Evolutionary conservation across 92 coral and sea anemone genomes (phyloP).

Genomic region (Nematostella vectensis): DNA sequence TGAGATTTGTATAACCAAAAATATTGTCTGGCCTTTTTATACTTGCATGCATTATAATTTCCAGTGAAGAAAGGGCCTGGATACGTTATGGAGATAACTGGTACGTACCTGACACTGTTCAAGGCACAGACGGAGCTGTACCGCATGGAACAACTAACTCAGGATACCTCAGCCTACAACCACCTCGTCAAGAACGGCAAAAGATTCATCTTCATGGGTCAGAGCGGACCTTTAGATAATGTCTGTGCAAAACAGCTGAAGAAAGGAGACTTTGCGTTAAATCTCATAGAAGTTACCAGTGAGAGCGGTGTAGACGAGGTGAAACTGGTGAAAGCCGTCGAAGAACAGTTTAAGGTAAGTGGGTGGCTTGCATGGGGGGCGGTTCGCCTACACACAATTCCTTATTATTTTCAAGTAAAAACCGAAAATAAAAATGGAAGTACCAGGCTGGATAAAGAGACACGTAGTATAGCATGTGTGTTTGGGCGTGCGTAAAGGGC

Average conservation of each 20-base stretch:
- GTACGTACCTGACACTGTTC: constrained; percentile 54
- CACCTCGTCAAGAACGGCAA: constrained; percentile 54
- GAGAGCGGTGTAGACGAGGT: too few relatives aligned
- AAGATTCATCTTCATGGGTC: constrained; percentile 45
- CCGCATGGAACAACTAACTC: constrained; percentile 42
- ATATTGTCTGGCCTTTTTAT: too few relatives aligned
- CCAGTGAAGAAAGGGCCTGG: constrained; percentile 35
- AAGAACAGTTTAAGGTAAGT: constrained; percentile 30
- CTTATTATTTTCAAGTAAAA: too few relatives aligned
- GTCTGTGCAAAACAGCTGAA: constrained; percentile 31
- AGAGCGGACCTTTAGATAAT: constrained; percentile 15
- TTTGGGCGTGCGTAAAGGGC: too few relatives aligned
- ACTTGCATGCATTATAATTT: too few relatives aligned
- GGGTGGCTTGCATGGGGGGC: too few relatives aligned
- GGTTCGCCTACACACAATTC: too few relatives aligned
- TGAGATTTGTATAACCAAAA: too few relatives aligned
- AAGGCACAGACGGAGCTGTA: constrained; percentile 52
- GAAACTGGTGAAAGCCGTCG: constrained; percentile 31
- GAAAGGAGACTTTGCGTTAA: constrained; percentile 55
- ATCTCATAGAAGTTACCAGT: too few relatives aligned
- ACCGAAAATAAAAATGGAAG: too few relatives aligned
- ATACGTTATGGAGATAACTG: constrained; percentile 52
- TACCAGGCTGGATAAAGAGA: too few relatives aligned
- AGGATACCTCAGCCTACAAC: constrained; percentile 34
- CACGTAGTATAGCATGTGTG: too few relatives aligned